Conservation (phyloP, 2,888 invertebrate species). For the Pyrgus malvae region DNA sequence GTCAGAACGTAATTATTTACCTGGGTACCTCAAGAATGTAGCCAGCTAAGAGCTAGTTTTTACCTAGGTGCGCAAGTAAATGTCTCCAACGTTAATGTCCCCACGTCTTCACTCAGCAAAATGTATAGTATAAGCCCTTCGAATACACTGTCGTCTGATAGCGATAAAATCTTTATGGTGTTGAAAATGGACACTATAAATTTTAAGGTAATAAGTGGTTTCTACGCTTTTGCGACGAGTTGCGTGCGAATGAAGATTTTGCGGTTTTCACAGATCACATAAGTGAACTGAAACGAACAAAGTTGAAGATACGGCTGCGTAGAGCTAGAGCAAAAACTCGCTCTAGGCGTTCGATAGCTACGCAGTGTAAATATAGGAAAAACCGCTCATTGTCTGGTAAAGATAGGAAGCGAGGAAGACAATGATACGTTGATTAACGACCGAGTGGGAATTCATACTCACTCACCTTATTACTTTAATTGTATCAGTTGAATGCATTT, state of each 20-base stretch:
- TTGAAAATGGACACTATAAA: constrained; percentile 22
- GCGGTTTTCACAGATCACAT: constrained; percentile 62
- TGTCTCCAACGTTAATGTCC: constrained; percentile 26
- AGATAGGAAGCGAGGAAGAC: constrained; percentile 68
- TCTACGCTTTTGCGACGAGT: constrained; percentile 49
- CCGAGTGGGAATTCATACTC: constrained; percentile 70
- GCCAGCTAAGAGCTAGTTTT: constrained; percentile 27
- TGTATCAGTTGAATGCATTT: constrained; percentile 72
- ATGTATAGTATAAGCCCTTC: constrained; percentile 33
- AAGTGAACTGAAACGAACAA: constrained; percentile 44
- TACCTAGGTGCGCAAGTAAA: constrained; percentile 24
- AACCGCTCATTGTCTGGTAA: constrained; percentile 66
- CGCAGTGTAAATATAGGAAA: constrained; percentile 61
- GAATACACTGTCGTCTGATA: constrained; percentile 42
- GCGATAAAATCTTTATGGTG: constrained; percentile 36
- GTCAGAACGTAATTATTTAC: constrained; percentile 28
- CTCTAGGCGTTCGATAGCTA: constrained; percentile 58
- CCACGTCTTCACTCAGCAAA: constrained; percentile 18
- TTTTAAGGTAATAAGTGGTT: constrained; percentile 46
- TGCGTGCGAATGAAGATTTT: constrained; percentile 63
- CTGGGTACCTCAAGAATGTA: constrained; percentile 28
- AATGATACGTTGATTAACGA: constrained; percentile 71
- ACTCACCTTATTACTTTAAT: constrained; percentile 70
- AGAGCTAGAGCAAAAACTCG: constrained; percentile 46
- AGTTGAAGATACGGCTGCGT: constrained; percentile 44